These are phyloP conservation scores for Carabus problematicus DNA, from an alignment of 2,888 invertebrate species.

Conservation along the genomic window DNA sequence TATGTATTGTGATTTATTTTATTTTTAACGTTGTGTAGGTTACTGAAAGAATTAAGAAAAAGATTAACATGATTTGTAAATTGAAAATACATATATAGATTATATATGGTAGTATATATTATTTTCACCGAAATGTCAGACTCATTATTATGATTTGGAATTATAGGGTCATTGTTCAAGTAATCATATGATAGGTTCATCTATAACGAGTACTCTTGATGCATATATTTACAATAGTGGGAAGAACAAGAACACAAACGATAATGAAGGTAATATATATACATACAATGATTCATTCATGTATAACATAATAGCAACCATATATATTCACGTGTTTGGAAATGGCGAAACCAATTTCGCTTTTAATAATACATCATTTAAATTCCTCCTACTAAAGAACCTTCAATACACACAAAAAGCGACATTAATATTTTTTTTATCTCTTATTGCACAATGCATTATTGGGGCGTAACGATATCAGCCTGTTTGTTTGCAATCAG, in stretches of 20 bases:
- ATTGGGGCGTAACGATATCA: not conserved
- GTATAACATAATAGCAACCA: too few relatives aligned
- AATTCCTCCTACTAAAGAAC: conserved; percentile 10
- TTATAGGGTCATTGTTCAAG: too few relatives aligned
- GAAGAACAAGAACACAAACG: too few relatives aligned
- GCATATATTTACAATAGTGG: too few relatives aligned
- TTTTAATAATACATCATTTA: conserved; percentile 12
- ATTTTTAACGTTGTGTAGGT: conserved; percentile 5
- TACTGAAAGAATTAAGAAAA: conserved; percentile 30
- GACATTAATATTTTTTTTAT: not conserved
- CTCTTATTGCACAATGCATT: too few relatives aligned
- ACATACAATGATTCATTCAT: too few relatives aligned
- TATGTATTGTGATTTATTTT: not conserved
- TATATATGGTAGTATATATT: not conserved
- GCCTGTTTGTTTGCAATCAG: conserved; percentile 1
- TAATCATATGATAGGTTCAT: too few relatives aligned
- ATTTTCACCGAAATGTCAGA: not conserved
- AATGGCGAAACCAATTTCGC: not conserved
- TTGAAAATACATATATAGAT: too few relatives aligned
- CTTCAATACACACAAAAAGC: not conserved
- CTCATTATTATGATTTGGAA: too few relatives aligned
- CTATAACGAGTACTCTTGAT: too few relatives aligned
- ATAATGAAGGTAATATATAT: too few relatives aligned
- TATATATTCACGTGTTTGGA: too few relatives aligned
- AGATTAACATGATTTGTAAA: not conserved